phyloP scores from a whole-genome alignment of 2,113 vertebrate species.

The Opisthocomus hoazin region DNA sequence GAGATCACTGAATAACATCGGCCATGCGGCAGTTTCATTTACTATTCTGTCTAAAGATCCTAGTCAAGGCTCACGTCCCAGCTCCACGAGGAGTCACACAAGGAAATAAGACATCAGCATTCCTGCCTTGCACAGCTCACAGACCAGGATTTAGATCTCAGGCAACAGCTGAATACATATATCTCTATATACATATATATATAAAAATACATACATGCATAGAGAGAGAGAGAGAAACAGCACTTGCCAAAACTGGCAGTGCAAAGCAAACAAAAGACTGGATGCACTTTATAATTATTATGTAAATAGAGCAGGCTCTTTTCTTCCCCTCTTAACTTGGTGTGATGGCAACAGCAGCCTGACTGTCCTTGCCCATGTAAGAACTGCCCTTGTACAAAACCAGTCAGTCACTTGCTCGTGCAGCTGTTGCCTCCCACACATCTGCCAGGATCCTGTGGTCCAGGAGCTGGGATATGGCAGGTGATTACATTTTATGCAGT shows the following conservation, averaged over 20 bases:
- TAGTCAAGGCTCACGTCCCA: not conserved
- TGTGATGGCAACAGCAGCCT: not conserved
- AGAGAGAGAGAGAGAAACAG: not conserved
- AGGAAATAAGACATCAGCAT: not conserved
- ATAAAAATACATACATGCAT: not conserved
- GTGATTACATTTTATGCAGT: not conserved
- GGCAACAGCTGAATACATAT: not conserved
- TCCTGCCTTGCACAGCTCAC: not conserved
- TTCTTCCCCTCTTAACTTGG: not conserved
- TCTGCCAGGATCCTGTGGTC: not conserved
- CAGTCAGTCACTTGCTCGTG: not conserved
- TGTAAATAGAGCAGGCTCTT: not conserved
- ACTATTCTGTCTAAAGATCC: constrained; percentile 29
- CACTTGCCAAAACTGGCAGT: not conserved
- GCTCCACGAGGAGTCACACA: not conserved
- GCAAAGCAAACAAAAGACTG: not conserved
- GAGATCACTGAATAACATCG: not conserved
- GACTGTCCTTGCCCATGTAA: not conserved
- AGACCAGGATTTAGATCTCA: not conserved
- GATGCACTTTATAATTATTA: not conserved
- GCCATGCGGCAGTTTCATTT: not conserved
- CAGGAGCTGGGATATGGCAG: not conserved
- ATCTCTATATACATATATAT: fast-evolving
- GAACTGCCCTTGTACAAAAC: fast-evolving
- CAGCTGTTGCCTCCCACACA: not conserved